Evolutionary conservation across 2,797 vertebrate species (phyloP).

Genomic region (Gobionotothen gibberifrons): DNA sequence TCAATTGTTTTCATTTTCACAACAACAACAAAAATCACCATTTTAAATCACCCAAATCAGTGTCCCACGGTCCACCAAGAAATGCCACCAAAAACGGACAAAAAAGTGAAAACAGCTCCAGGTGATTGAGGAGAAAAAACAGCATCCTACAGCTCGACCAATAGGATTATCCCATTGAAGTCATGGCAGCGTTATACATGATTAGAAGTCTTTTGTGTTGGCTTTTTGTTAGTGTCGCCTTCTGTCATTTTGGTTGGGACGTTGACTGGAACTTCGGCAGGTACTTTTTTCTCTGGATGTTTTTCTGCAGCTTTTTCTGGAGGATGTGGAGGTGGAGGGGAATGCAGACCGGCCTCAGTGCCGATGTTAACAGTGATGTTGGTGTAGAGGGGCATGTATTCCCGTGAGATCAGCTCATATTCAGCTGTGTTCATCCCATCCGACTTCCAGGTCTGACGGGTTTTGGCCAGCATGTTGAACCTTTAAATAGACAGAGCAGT

Average conservation of each 20-base stretch:
- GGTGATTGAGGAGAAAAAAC: constrained; percentile 16
- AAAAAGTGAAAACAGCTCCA: constrained; percentile 19
- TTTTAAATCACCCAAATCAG: constrained; percentile 12
- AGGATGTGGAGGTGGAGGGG: neutral
- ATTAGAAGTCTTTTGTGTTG: neutral
- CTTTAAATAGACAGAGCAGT: constrained; percentile 53
- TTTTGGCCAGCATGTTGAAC: constrained; percentile 87
- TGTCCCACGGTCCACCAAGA: neutral
- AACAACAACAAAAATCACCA: neutral
- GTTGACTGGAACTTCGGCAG: neutral
- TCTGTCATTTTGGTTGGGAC: constrained; percentile 36
- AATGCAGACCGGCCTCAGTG: constrained; percentile 70
- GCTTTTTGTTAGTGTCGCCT: constrained; percentile 7
- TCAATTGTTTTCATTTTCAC: neutral
- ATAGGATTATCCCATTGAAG: constrained; percentile 18
- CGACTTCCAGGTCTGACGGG: constrained; percentile 80
- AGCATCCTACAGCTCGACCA: constrained; percentile 7
- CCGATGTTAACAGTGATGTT: constrained; percentile 89
- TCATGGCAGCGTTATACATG: constrained; percentile 34
- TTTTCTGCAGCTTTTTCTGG: constrained; percentile 34
- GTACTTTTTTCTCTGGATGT: neutral
- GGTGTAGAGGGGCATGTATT: constrained; percentile 84
- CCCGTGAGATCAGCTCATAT: constrained; percentile 81
- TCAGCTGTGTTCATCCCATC: constrained; percentile 85
- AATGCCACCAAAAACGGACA: constrained; percentile 3